These are phyloP conservation scores for Hormiphora californensis DNA, from an alignment of 37 sponge, comb jelly and placozoan species.

Conservation along the genomic window DNA sequence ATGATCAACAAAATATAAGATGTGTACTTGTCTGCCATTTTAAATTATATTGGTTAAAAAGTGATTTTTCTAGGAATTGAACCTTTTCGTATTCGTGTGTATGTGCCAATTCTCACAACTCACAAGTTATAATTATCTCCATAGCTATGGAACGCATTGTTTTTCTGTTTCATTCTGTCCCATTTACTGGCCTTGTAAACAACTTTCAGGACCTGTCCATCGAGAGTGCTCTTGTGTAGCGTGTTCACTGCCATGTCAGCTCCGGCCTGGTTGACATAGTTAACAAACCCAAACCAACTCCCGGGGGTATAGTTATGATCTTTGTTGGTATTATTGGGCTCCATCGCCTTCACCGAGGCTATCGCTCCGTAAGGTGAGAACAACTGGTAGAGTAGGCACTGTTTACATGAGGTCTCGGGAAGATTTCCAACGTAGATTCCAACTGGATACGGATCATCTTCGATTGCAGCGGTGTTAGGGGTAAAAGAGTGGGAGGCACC, in stretches of 20 bases:
- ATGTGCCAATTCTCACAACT: no score
- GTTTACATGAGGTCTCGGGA: constrained; percentile 18
- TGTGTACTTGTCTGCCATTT: no score
- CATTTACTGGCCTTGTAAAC: constrained; percentile 76
- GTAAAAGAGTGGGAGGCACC: background rate
- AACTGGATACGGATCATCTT: constrained; percentile 4
- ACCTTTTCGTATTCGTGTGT: no score
- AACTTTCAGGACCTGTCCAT: constrained; percentile 80
- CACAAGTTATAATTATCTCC: no score
- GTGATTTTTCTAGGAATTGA: no score
- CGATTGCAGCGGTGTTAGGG: background rate
- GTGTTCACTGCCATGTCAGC: constrained; percentile 66
- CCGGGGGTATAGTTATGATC: constrained; percentile 55
- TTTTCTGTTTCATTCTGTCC: no score
- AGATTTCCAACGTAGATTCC: constrained; percentile 34
- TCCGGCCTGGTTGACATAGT: constrained; percentile 74
- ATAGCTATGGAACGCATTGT: no score
- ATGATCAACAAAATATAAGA: no score
- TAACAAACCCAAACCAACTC: constrained; percentile 86
- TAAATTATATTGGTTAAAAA: no score
- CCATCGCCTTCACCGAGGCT: constrained; percentile 67
- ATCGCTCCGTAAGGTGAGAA: constrained; percentile 88
- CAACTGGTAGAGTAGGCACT: constrained; percentile 72
- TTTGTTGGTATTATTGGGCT: constrained; percentile 52
- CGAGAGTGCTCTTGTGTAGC: constrained; percentile 62